phyloP scores from a whole-genome alignment of 2,797 vertebrate genomes.

The Enteromius afrohamiltoni region DNA sequence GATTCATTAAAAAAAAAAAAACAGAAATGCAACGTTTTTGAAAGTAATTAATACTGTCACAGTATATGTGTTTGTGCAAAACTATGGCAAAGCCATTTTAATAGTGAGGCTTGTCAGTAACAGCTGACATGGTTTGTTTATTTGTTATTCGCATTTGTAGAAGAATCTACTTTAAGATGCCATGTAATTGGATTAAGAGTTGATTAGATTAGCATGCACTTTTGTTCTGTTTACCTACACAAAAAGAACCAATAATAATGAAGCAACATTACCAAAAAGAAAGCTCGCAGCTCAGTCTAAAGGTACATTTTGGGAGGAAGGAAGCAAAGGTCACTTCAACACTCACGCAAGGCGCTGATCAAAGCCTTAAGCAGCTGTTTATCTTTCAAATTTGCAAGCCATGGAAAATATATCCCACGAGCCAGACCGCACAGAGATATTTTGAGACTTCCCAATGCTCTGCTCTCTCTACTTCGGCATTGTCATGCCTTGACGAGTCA shows the following conservation, averaged over 20 bases:
- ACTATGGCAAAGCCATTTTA: neutral
- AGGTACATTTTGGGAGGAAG: neutral
- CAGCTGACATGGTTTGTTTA: neutral
- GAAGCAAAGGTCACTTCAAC: constrained; percentile 27
- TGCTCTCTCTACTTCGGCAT: neutral
- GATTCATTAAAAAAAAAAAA: neutral
- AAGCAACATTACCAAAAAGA: neutral
- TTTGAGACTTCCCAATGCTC: constrained; percentile 19
- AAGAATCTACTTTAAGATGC: neutral
- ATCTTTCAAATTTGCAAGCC: constrained; percentile 17
- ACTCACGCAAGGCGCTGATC: constrained; percentile 3
- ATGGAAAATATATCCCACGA: constrained; percentile 5
- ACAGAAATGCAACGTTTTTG: neutral
- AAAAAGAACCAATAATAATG: neutral
- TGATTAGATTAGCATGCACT: neutral
- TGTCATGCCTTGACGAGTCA: constrained; percentile 12
- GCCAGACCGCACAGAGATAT: constrained; percentile 26
- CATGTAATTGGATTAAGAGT: neutral
- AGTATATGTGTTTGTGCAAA: neutral
- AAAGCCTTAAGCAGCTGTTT: constrained; percentile 33
- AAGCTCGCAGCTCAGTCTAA: neutral
- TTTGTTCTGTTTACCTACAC: neutral
- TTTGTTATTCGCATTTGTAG: neutral
- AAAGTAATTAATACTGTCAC: neutral
- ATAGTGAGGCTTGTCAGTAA: neutral